Conservation (phyloP, 2,797 vertebrate genomes). For the Arnoldichthys spilopterus region DNA sequence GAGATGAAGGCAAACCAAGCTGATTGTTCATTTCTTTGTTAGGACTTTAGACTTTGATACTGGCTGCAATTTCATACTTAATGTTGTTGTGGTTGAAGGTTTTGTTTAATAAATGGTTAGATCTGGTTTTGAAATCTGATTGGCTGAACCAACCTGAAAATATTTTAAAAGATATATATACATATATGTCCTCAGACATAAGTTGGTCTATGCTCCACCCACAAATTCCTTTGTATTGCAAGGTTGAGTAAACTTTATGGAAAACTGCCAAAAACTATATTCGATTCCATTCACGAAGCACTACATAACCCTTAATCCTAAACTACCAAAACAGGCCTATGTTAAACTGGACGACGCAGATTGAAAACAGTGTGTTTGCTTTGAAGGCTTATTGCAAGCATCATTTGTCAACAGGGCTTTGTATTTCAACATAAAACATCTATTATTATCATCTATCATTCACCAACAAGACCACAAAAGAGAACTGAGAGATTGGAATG, state of each 20-base stretch:
- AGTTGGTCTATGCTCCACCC: background rate
- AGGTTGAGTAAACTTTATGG: no score
- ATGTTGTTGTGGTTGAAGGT: background rate
- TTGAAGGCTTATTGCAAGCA: no score
- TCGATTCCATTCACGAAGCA: no score
- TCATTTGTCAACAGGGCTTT: background rate
- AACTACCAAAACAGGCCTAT: no score
- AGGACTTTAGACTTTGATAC: slow-evolving; percentile 13
- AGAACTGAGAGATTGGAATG: background rate
- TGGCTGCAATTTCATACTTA: background rate
- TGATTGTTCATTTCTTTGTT: slow-evolving; percentile 36
- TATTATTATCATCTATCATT: background rate
- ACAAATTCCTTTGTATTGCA: no score
- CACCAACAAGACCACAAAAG: background rate
- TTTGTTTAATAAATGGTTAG: background rate
- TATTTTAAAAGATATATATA: background rate
- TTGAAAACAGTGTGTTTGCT: no score
- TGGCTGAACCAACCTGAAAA: background rate
- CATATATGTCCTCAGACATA: background rate
- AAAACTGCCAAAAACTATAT: no score
- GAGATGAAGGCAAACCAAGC: slow-evolving; percentile 16
- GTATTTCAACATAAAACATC: background rate
- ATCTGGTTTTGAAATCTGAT: background rate
- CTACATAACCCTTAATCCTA: no score
- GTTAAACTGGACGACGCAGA: no score